phyloP scores from a whole-genome alignment of 64 coral and sea anemone species.

The Orbicella faveolata region DNA sequence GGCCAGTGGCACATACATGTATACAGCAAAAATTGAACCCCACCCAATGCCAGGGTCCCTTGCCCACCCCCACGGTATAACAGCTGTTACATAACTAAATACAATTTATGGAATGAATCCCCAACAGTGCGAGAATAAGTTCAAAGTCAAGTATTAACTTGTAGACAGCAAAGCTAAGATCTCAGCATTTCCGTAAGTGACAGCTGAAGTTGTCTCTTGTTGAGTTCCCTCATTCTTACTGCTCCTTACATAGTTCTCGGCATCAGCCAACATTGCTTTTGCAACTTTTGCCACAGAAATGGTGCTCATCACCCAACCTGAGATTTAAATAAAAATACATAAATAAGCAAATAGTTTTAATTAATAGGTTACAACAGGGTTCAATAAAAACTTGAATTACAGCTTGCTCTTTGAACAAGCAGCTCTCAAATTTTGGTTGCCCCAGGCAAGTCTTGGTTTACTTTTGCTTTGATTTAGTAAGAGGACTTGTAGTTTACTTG shows the following conservation, averaged over 20 bases:
- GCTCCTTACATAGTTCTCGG: slow-evolving; percentile 39
- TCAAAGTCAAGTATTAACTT: neutral
- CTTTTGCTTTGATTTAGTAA: no score
- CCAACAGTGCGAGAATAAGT: neutral
- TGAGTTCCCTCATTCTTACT: neutral
- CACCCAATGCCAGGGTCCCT: no score
- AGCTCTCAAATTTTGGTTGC: no score
- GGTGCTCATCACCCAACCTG: slow-evolving; percentile 46
- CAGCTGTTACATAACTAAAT: no score
- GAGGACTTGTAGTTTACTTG: no score
- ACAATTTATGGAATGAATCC: neutral
- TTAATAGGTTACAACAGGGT: neutral
- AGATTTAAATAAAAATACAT: neutral
- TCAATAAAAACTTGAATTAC: no score
- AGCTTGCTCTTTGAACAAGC: no score
- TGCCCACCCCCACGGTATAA: no score
- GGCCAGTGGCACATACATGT: no score
- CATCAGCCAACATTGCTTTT: slow-evolving; percentile 57
- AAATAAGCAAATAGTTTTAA: neutral
- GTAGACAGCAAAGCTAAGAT: slow-evolving; percentile 23
- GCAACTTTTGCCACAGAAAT: slow-evolving; percentile 78
- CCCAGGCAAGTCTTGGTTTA: no score
- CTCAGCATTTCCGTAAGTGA: slow-evolving; percentile 41
- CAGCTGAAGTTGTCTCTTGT: neutral
- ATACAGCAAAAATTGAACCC: no score